phyloP scores from a whole-genome alignment of 2,797 vertebrate genomes.

The Harpagifer antarcticus region DNA sequence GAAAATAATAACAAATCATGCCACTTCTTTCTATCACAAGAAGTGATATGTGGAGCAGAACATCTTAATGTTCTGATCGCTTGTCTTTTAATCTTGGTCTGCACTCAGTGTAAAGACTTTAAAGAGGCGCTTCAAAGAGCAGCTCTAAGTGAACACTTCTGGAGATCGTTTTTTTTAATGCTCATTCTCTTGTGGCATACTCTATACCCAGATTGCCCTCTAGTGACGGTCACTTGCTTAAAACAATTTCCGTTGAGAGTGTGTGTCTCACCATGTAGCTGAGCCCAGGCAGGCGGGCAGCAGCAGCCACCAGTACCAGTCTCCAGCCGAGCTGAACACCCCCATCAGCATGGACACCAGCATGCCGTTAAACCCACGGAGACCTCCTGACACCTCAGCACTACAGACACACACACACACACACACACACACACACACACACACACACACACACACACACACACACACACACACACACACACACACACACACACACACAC shows the following conservation, averaged over 20 bases:
- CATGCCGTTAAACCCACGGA: slow-evolving; percentile 84
- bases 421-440: slow-evolving; percentile 7
- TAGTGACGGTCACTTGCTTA: not conserved
- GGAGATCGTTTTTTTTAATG: no score
- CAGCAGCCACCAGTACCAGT: slow-evolving; percentile 87
- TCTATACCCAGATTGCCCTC: not conserved
- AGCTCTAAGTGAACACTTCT: no score
- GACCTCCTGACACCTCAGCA: slow-evolving; percentile 72
- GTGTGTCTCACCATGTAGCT: slow-evolving; percentile 73
- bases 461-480: slow-evolving; percentile 30
- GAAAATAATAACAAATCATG: no score
- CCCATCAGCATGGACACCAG: slow-evolving; percentile 84
- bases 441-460: slow-evolving; percentile 25
- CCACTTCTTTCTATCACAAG: no score
- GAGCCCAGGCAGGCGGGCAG: slow-evolving; percentile 78
- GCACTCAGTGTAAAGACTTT: not conserved
- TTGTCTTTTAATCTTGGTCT: not conserved
- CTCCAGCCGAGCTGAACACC: slow-evolving; percentile 78
- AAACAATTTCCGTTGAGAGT: not conserved
- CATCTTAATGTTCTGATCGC: not conserved
- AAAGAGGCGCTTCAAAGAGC: not conserved
- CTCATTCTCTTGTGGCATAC: no score
- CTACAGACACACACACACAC: slow-evolving; percentile 60
- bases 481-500: slow-evolving; percentile 39
- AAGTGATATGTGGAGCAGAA: not conserved